Evolutionary conservation across 2,888 invertebrate species (phyloP), one percentile per base, ranked within the genome.

Genomic region (Heliconius sara): DNA sequence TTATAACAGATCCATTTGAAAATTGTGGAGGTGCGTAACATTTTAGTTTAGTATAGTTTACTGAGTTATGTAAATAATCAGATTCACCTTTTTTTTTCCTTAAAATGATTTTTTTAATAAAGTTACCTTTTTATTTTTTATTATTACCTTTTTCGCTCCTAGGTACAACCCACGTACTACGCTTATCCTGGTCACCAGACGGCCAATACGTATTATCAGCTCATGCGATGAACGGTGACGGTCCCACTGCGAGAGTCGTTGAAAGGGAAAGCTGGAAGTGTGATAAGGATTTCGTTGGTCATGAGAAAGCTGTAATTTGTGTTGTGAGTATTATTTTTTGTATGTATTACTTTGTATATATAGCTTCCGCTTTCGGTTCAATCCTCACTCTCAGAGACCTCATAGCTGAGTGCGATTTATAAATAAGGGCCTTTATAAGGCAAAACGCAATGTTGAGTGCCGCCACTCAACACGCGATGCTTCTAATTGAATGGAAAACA

Each of bases 151-250:
- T 52, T 52, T 19, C 52, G 19, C 52, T 60, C 5, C 13, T 68
- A 87, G 98, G 97, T 16, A 99, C 99, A 0, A 99, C 99, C 0
- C 99, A 99, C 91, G 98, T 99, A 19, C 95, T 99, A 16, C 96
- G 99, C 0, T 95, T 99, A 52, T 98, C 98, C 71, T 99, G 99
- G 99, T 99, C 99, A 2, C 99, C 99, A 0, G 99, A 99, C 93
- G 99, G 98, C 0, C 98, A 99, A 90, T 99, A 99, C 93, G 96
- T 99, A 81, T 97, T 99, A 30, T 99, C 99, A 0, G 99, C 99
- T 3, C 99, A 99, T 95, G 99, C 99, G 0, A 99, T 99, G 98
- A 99, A 99, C 91, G 99, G 99, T 76, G 98, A 98, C 16, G 99
- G 99, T 0, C 99, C 99, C 0, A 99, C 99, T 0, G 99, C 99